Conservation (phyloP, 2,113 vertebrate genomes). For the Cavia porcellus region DNA sequence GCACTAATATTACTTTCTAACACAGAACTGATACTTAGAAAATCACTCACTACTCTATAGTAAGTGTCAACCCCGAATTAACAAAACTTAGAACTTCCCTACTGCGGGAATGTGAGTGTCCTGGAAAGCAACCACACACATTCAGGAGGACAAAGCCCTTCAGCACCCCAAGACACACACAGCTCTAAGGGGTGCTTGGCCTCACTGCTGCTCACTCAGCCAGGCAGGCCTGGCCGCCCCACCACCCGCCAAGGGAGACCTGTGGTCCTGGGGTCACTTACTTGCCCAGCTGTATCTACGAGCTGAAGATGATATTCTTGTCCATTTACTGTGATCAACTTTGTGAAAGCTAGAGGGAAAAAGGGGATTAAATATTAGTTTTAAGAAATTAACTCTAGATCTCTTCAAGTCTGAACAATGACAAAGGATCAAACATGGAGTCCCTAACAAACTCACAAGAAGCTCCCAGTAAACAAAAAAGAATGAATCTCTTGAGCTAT, state of each 20-base stretch:
- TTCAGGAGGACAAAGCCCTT: background rate
- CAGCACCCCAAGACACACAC: background rate
- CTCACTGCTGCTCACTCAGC: background rate
- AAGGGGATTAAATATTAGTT: constrained; percentile 57
- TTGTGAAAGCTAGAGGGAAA: constrained; percentile 95
- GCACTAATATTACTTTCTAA: background rate
- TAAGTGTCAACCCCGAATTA: background rate
- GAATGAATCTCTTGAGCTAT: background rate
- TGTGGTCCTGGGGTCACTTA: constrained; percentile 81
- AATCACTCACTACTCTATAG: background rate
- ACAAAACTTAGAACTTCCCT: constrained; percentile 8
- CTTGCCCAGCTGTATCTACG: constrained; percentile 99
- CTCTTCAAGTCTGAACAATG: constrained; percentile 22
- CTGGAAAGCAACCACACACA: background rate
- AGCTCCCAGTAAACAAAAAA: background rate
- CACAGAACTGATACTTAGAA: background rate
- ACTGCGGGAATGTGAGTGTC: background rate
- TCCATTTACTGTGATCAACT: constrained; percentile 99
- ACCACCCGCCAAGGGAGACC: background rate
- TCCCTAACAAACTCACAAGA: background rate
- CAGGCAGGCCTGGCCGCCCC: background rate
- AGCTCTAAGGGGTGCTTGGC: background rate
- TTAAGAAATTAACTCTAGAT: background rate
- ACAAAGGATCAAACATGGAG: background rate
- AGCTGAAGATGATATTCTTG: constrained; percentile 99